phyloP scores from a whole-genome alignment of 2,797 vertebrate species.

The Cygnus olor region DNA sequence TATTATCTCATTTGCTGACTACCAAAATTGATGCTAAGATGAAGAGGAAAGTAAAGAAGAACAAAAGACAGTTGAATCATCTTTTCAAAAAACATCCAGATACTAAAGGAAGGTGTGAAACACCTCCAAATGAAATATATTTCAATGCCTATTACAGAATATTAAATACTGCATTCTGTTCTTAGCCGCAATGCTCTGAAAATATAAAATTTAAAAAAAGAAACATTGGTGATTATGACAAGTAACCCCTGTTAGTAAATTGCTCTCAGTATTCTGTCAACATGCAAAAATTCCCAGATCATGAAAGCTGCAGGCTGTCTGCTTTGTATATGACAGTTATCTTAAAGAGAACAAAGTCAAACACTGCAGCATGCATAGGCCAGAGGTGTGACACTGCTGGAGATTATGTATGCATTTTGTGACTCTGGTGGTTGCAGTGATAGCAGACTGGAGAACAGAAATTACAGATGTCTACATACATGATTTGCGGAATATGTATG shows the following conservation, averaged over 20 bases:
- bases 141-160: background rate
- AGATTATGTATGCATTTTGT: background rate
- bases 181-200: background rate
- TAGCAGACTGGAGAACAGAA: background rate
- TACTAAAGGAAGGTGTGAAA: background rate
- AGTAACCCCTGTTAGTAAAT: background rate
- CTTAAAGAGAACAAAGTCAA: slow-evolving; percentile 45
- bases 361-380: background rate
- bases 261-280: slow-evolving; percentile 21
- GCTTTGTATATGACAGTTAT: slow-evolving; percentile 20
- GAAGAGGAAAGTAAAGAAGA: background rate
- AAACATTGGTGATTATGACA: background rate
- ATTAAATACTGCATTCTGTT: background rate
- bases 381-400: slow-evolving; percentile 9
- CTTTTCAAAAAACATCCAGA: background rate
- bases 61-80: background rate
- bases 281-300: slow-evolving; percentile 31
- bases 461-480: background rate
- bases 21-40: background rate
- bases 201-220: background rate
- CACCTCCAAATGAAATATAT: background rate
- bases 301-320: slow-evolving; percentile 28
- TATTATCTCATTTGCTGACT: background rate
- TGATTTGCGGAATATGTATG: background rate
- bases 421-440: background rate